These are phyloP conservation scores for Drosophila neotestacea DNA, from an alignment of 2,888 invertebrate species.

Conservation along the genomic window DNA sequence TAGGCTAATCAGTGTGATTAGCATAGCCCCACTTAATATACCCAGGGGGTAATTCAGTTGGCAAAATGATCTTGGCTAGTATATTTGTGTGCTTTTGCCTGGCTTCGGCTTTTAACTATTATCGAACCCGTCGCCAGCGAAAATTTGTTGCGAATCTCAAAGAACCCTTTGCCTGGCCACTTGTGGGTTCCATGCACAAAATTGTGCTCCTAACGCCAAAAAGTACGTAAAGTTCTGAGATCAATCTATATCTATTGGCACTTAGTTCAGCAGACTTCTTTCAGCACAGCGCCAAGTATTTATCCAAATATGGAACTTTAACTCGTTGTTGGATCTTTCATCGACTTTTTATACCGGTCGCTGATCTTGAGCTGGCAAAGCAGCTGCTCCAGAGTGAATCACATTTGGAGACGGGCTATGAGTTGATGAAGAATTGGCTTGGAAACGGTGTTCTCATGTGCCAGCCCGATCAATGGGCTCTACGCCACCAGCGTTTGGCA, in stretches of 20 bases:
- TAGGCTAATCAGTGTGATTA: slow-evolving; percentile 21
- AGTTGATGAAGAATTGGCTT: slow-evolving; percentile 62
- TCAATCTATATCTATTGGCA: too few relatives aligned
- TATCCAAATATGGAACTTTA: slow-evolving; percentile 56
- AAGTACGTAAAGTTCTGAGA: slow-evolving; percentile 41
- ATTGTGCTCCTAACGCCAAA: slow-evolving; percentile 56
- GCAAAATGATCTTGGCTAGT: slow-evolving; percentile 61
- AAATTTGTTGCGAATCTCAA: slow-evolving; percentile 52
- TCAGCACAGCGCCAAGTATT: slow-evolving; percentile 48
- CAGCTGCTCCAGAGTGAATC: slow-evolving; percentile 55
- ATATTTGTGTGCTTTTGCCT: slow-evolving; percentile 68
- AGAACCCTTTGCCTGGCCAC: slow-evolving; percentile 65
- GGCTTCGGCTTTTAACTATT: slow-evolving; percentile 66
- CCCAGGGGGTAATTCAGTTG: slow-evolving; percentile 41
- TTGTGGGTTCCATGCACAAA: slow-evolving; percentile 64
- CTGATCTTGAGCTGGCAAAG: slow-evolving; percentile 57
- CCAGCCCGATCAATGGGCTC: slow-evolving; percentile 44
- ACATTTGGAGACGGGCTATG: slow-evolving; percentile 55
- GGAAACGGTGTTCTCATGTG: slow-evolving; percentile 46
- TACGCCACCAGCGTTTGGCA: slow-evolving; percentile 46
- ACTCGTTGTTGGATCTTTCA: slow-evolving; percentile 68
- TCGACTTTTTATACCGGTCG: slow-evolving; percentile 63
- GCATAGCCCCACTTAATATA: slow-evolving; percentile 14
- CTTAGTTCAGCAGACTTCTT: slow-evolving; percentile 57
- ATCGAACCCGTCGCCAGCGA: slow-evolving; percentile 63